These are phyloP conservation scores for Podocnemis expansa DNA, from an alignment of 2,113 vertebrate genomes.

Conservation along the genomic window DNA sequence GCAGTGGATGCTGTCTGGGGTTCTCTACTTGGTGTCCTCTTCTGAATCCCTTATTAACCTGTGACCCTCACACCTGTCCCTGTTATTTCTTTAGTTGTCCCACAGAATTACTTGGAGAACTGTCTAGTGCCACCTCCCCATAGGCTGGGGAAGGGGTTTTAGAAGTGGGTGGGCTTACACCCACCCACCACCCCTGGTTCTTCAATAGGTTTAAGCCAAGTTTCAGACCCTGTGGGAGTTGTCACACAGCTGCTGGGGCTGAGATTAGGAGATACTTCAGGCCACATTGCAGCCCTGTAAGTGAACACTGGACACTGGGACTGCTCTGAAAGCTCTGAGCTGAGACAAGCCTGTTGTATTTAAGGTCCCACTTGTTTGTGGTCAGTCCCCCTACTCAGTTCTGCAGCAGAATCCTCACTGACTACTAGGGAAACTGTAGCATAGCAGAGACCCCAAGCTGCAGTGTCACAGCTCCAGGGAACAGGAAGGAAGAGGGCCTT, in stretches of 20 bases:
- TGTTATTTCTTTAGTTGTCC: no score
- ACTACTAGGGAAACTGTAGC: neutral
- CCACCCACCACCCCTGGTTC: no score
- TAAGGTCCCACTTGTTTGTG: neutral
- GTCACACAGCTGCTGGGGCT: neutral
- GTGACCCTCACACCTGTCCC: no score
- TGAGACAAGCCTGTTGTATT: neutral
- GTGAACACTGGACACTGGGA: neutral
- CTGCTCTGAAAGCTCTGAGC: neutral
- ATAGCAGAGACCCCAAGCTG: neutral
- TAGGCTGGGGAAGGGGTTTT: no score
- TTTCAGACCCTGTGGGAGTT: neutral
- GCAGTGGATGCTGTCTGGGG: no score
- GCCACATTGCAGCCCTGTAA: neutral
- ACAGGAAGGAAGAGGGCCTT: neutral
- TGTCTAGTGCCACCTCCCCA: no score
- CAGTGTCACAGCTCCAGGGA: neutral
- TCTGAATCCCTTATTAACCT: no score
- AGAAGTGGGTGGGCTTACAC: no score
- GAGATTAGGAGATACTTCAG: neutral
- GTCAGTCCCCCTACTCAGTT: neutral
- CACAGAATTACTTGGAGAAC: no score
- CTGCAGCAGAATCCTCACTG: no score
- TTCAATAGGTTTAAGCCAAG: no score
- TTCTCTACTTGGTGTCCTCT: no score